These are phyloP conservation scores for Anguilla pacifica DNA, from an alignment of 2,797 vertebrate genomes.

Conservation along the genomic window DNA sequence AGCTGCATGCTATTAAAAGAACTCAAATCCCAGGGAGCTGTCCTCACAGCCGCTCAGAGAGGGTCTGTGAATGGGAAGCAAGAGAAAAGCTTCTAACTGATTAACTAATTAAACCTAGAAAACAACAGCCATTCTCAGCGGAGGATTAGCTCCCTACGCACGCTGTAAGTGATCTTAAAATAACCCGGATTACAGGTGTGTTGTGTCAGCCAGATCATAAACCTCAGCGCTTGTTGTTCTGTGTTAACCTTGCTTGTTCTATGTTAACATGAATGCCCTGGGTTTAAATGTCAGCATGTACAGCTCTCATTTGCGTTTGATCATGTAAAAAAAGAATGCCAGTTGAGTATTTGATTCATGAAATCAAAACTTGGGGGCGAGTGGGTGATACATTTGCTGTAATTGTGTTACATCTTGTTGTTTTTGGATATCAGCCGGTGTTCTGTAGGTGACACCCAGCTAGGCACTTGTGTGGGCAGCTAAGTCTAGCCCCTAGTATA, in stretches of 20 bases:
- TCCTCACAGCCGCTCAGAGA: conserved; percentile 38
- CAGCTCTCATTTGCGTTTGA: background rate
- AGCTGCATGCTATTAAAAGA: conserved; percentile 75
- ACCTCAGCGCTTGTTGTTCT: background rate
- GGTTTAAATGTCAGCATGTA: background rate
- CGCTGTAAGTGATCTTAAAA: conserved; percentile 73
- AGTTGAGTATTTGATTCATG: too few species aligned
- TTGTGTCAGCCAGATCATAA: conserved; percentile 17
- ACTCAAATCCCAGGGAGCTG: conserved; percentile 48
- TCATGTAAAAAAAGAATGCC: background rate
- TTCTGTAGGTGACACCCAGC: conserved; percentile 53
- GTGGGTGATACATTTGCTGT: conserved; percentile 42
- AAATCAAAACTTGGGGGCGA: background rate
- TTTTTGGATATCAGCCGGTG: conserved; percentile 59
- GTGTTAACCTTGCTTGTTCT: conserved; percentile 17
- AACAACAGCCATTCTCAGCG: conserved; percentile 57
- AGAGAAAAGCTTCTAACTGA: conserved; percentile 57
- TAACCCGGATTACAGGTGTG: conserved; percentile 67
- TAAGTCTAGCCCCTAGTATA: conserved; percentile 67
- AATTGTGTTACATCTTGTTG: conserved; percentile 36
- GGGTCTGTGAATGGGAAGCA: conserved; percentile 60
- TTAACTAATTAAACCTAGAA: conserved; percentile 53
- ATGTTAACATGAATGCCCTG: background rate
- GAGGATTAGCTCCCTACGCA: conserved; percentile 64
- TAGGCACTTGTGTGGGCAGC: conserved; percentile 48